These are phyloP conservation scores for Drosophila koepferae DNA, from an alignment of 2,888 invertebrate species.

Conservation along the genomic window DNA sequence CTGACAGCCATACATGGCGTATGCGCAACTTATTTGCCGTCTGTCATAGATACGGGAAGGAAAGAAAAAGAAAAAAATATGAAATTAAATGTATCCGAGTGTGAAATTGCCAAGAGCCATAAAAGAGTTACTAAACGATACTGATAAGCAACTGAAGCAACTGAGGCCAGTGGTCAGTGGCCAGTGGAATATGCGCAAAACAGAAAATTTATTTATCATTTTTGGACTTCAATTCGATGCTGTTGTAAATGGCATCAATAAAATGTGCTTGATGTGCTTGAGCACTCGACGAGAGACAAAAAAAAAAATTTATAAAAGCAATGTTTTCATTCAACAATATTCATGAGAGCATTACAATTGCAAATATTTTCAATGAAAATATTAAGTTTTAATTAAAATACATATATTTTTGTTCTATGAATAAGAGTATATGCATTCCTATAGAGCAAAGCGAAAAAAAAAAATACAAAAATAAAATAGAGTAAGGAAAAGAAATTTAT, in stretches of 20 bases:
- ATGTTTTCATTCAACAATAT: neutral
- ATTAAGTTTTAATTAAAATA: neutral
- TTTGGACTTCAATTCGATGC: neutral
- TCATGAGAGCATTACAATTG: neutral
- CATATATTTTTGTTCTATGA: no score
- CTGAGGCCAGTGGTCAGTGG: neutral
- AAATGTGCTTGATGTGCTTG: neutral
- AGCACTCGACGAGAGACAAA: neutral
- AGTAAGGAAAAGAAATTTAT: neutral
- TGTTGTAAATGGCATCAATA: neutral
- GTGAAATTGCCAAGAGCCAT: constrained; percentile 61
- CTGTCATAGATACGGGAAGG: constrained; percentile 52
- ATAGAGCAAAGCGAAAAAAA: no score
- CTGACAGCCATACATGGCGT: constrained; percentile 53
- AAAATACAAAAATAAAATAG: no score
- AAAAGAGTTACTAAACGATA: constrained; percentile 36
- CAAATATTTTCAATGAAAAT: neutral
- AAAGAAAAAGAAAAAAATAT: constrained; percentile 31
- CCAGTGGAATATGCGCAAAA: constrained; percentile 6
- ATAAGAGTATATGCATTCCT: no score
- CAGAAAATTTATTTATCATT: constrained; percentile 17
- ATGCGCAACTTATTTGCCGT: constrained; percentile 69
- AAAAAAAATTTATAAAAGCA: neutral
- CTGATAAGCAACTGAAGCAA: constrained; percentile 11
- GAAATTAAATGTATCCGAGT: constrained; percentile 66